A percentile compares a stretch with the other conserved stretches of the same genome.
Evolutionary conservation across 1,140 invertebrate genomes (phyloP).

Genomic region (Pseudomyrmex sp.): DNA sequence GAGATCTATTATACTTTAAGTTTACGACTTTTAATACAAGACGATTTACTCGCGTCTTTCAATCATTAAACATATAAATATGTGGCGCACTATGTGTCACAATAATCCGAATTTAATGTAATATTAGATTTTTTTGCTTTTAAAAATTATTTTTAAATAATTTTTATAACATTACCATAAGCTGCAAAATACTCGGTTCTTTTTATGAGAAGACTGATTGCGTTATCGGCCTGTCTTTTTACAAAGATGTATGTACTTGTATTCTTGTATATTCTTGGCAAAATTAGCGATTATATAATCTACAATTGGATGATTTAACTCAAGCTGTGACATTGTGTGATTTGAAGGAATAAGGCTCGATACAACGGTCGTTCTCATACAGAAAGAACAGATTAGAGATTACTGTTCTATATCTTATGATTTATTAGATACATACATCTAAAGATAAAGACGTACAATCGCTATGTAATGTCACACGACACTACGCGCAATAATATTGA

Average conservation of each 20-base stretch:
- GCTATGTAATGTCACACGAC: neutral
- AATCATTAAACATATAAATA: no score
- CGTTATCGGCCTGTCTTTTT: neutral
- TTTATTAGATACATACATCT: slow-evolving; percentile 60
- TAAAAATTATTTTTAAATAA: no score
- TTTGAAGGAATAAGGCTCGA: neutral
- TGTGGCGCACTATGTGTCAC: no score
- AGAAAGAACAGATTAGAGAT: slow-evolving; percentile 44
- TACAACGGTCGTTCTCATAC: slow-evolving; percentile 20
- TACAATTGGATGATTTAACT: neutral
- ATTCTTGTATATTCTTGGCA: neutral
- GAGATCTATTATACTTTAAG: no score
- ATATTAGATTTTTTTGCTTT: no score
- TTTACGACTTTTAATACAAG: no score
- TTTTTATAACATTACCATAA: neutral
- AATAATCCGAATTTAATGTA: no score
- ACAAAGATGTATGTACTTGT: no score
- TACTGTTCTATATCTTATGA: slow-evolving; percentile 11
- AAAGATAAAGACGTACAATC: slow-evolving; percentile 35
- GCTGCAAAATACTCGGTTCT: slow-evolving; percentile 12
- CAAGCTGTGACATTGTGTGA: neutral
- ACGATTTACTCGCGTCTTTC: no score
- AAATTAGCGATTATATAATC: neutral
- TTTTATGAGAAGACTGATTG: slow-evolving; percentile 38
- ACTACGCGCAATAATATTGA: neutral